These are phyloP conservation scores for Rhabditoides inermis DNA, from an alignment of 2,888 invertebrate species.

Conservation along the genomic window DNA sequence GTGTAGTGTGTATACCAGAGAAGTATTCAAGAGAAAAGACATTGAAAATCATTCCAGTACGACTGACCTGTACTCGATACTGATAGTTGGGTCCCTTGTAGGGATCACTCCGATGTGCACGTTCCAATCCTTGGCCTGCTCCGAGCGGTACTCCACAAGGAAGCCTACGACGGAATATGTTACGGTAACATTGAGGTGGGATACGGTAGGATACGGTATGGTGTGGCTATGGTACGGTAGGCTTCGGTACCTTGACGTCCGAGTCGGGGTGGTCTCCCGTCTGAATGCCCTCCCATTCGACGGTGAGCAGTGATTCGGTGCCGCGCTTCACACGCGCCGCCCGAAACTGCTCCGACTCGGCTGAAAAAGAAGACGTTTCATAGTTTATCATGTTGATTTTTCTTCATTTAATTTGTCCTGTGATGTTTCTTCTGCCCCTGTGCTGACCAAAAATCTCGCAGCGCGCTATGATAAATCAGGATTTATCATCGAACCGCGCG, in stretches of 20 bases:
- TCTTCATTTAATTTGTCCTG: not conserved
- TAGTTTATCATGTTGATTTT: not conserved
- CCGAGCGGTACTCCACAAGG: slow-evolving; percentile 51
- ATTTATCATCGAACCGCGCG: too few species aligned
- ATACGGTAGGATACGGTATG: too few species aligned
- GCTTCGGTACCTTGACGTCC: too few species aligned
- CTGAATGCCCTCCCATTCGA: slow-evolving; percentile 53
- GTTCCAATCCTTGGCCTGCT: slow-evolving; percentile 46
- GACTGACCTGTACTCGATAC: slow-evolving; percentile 47
- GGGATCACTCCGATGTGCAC: slow-evolving; percentile 51
- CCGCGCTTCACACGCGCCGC: slow-evolving; percentile 28
- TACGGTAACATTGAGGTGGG: too few species aligned
- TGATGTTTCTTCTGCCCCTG: not conserved
- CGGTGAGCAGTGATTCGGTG: slow-evolving; percentile 47
- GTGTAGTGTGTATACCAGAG: too few species aligned
- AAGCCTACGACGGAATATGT: too few species aligned
- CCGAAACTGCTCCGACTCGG: not conserved
- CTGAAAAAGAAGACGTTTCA: too few species aligned
- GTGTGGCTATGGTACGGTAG: too few species aligned
- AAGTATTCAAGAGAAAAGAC: too few species aligned
- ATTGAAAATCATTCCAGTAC: too few species aligned
- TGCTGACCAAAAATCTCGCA: not conserved
- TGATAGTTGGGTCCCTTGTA: slow-evolving; percentile 52
- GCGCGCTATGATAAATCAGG: too few species aligned
- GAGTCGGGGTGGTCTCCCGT: slow-evolving; percentile 48